Conservation (phyloP, 2,888 invertebrate species). For the Erannis defoliaria region DNA sequence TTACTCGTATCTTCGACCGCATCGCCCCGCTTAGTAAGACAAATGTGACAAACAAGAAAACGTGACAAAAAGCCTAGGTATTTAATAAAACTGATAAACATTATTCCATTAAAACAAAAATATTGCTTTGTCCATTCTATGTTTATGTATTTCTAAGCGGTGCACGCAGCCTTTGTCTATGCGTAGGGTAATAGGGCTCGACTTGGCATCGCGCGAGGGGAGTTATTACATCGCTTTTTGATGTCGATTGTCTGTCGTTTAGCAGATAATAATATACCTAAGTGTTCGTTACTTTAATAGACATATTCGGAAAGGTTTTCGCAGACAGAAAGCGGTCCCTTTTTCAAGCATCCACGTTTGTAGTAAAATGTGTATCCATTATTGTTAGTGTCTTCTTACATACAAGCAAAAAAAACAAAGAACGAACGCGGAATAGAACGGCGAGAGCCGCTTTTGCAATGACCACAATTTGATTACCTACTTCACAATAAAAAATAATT, state of each 20-base stretch:
- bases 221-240: constrained; percentile 47
- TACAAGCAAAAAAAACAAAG: too few relatives aligned
- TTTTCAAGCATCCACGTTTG: too few relatives aligned
- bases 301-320: background rate
- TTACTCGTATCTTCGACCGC: too few relatives aligned
- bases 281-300: constrained; percentile 3
- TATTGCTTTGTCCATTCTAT: constrained; percentile 7
- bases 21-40: too few relatives aligned
- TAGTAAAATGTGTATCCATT: too few relatives aligned
- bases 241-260: constrained; percentile 41
- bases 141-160: constrained; percentile 52
- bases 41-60: too few relatives aligned
- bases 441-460: too few relatives aligned
- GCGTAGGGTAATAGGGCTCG: constrained; percentile 45
- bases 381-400: too few relatives aligned
- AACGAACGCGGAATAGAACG: too few relatives aligned
- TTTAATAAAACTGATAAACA: too few relatives aligned
- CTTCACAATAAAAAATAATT: too few relatives aligned
- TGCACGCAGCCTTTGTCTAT: constrained; percentile 68
- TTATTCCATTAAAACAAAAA: background rate
- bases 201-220: constrained; percentile 23
- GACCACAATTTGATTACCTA: too few relatives aligned
- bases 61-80: background rate
- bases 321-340: background rate
- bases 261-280: constrained; percentile 24